Percentiles rank a stretch among this genome's conserved stretches.
Evolutionary conservation across 2,113 vertebrate species (phyloP).

Genomic region (Ageneiosus marmoratus): DNA sequence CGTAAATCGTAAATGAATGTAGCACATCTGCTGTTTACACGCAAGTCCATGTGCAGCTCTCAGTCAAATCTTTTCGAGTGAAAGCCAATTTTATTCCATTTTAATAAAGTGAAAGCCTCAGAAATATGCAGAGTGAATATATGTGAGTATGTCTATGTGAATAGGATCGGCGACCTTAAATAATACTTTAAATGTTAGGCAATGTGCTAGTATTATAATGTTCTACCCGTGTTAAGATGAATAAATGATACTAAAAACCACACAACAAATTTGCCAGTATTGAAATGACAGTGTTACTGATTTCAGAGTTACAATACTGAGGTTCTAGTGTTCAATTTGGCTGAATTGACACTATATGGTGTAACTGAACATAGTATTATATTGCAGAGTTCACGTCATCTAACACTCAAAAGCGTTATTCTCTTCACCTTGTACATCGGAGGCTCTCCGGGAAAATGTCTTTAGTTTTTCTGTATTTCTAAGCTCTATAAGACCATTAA

Average conservation of each 20-base stretch:
- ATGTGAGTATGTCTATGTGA: not conserved
- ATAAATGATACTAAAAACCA: not conserved
- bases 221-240: not conserved
- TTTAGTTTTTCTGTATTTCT: too few species aligned
- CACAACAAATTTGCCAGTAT: too few species aligned
- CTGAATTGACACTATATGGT: too few species aligned
- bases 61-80: not conserved
- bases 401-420: too few species aligned
- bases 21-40: not conserved
- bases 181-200: not conserved
- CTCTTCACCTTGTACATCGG: too few species aligned
- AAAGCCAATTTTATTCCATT: not conserved
- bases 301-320: too few species aligned
- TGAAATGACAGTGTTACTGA: too few species aligned
- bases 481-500: not conserved
- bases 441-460: too few species aligned
- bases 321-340: too few species aligned
- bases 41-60: not conserved
- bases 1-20: not conserved
- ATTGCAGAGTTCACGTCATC: too few species aligned
- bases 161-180: too few species aligned
- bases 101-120: not conserved
- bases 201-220: not conserved
- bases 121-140: not conserved
- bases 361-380: too few species aligned